These are phyloP conservation scores for Parnassius apollo DNA, from an alignment of 2,888 invertebrate species.

Conservation along the genomic window DNA sequence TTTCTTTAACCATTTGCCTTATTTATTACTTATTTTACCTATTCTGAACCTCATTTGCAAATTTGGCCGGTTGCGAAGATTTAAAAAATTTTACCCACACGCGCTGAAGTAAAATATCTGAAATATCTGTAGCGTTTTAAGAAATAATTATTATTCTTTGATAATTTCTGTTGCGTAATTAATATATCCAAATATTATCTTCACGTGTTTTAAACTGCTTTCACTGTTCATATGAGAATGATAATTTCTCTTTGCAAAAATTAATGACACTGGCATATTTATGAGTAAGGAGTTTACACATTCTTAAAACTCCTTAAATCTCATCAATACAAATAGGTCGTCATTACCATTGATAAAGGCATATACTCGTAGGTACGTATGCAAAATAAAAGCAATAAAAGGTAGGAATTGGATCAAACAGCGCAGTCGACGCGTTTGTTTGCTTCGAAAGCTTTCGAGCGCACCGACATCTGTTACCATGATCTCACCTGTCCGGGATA, in stretches of 20 bases:
- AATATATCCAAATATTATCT: neutral
- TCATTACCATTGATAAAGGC: too few relatives aligned
- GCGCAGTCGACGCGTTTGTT: neutral
- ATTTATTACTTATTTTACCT: too few relatives aligned
- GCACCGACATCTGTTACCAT: constrained; percentile 22
- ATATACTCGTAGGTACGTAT: too few relatives aligned
- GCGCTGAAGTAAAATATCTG: too few relatives aligned
- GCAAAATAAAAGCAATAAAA: neutral
- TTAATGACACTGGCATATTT: neutral
- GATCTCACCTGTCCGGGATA: constrained; percentile 25
- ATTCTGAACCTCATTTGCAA: too few relatives aligned
- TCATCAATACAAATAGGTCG: too few relatives aligned
- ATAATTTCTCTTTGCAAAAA: neutral
- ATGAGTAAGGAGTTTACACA: too few relatives aligned
- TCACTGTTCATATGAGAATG: neutral
- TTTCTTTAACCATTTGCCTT: too few relatives aligned
- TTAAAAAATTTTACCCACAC: too few relatives aligned
- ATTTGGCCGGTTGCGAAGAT: too few relatives aligned
- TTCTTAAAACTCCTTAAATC: too few relatives aligned
- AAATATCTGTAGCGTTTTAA: neutral
- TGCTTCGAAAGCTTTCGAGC: neutral
- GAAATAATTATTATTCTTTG: constrained; percentile 4
- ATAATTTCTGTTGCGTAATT: constrained; percentile 1
- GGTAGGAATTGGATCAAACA: constrained; percentile 5
- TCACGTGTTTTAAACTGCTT: too few relatives aligned